Base-by-base conservation (phyloP, 2,113 vertebrate genomes). In the Dicaeum eximium region DNA sequence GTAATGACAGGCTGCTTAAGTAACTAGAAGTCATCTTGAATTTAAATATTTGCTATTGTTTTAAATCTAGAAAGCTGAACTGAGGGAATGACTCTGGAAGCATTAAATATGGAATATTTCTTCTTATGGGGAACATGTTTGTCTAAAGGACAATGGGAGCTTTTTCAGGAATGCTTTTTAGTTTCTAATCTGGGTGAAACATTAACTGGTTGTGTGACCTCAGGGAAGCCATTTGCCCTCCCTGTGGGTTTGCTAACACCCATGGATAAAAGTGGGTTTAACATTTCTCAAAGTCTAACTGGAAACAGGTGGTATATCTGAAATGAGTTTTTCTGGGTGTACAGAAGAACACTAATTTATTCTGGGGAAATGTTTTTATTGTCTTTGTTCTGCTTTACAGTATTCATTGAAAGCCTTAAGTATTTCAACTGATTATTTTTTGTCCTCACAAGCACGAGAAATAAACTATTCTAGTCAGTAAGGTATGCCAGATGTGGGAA, bases 271-370 rank as follows among this genome's bases (percentile, higher is more conserved):
- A 96, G 69, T 53, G 16, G 86, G 35, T 62, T 95, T 94, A 88
- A 80, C 44, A 11, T 85, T 93, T 93, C 86, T 85, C 72, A 75
- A 87, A 87, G 50, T 48, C 62, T 83, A 67, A 84, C 53, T 95
- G 58, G 72, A 91, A 96, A 70, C 90, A 94, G 93, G 74, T 81
- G 80, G 47, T 84, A 19, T 53, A 42, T 90, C 58, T 84, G 81
- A 94, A 89, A 38, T 42, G 4, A 71, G 20, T 80, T 88, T 88
- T 84, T n/a, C 16, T 58, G 62, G 45, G 27, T 80, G 35, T 82
- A 44, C 37, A 69, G 30, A 86, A 85, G 74, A 86, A 78, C 64
- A 31, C 7, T 23, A 15, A 42, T 35, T 64, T 73, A 57, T 72
- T 90, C 65, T 54, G 42, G 74, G 61, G 27, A 92, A 80, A 67